Conservation (phyloP, 1,140 invertebrate species). For the Physella acuta region DNA sequence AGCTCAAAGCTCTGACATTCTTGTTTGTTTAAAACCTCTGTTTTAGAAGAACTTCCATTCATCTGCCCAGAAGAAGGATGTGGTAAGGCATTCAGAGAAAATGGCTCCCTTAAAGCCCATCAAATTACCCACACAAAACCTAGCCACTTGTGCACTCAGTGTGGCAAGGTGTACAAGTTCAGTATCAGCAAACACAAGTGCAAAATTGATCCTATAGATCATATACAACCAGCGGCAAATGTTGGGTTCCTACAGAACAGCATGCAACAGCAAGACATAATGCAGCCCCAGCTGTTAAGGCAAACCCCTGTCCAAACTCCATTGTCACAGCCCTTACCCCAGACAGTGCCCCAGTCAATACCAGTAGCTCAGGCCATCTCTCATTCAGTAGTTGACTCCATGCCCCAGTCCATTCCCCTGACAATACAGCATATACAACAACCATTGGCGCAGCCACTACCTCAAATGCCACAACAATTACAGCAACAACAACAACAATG, state of each 20-base stretch:
- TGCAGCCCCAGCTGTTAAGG: no score
- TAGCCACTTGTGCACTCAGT: slow-evolving; percentile 16
- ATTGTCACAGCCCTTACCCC: no score
- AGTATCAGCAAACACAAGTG: slow-evolving; percentile 19
- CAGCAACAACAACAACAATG: slow-evolving; percentile 1
- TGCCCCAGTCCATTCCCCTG: neutral
- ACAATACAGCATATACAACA: neutral
- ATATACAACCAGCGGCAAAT: no score
- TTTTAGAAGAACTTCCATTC: slow-evolving; percentile 10
- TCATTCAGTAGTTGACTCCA: neutral
- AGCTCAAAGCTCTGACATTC: neutral
- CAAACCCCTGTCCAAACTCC: no score
- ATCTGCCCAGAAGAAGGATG: slow-evolving; percentile 16
- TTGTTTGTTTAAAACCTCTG: neutral
- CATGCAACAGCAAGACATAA: no score
- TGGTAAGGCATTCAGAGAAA: slow-evolving; percentile 12
- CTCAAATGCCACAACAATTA: neutral
- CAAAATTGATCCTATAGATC: slow-evolving; percentile 3
- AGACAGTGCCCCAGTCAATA: neutral
- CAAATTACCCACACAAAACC: slow-evolving; percentile 7
- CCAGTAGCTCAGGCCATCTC: neutral
- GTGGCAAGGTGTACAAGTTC: slow-evolving; percentile 23
- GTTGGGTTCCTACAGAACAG: no score
- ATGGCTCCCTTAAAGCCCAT: slow-evolving; percentile 1
- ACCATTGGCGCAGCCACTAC: neutral